Evolutionary conservation across 2,888 invertebrate genomes (phyloP).

Genomic region (Brachylomia viminalis): DNA sequence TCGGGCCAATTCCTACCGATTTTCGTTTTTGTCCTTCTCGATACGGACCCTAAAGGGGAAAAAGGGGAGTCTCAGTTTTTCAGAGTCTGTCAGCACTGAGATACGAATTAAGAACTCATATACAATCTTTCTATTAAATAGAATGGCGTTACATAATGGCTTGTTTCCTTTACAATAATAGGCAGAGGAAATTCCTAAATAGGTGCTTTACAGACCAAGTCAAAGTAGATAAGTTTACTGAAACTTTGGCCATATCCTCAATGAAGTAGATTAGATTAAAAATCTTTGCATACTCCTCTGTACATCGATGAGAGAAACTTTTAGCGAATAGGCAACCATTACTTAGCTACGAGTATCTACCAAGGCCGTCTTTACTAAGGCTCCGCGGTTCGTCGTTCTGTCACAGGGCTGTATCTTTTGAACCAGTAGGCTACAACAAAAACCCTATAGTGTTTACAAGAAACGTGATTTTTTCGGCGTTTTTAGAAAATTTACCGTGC

Average conservation of each 20-base stretch:
- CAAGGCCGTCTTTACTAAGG: not conserved
- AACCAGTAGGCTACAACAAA: too few species aligned
- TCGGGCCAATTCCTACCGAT: not conserved
- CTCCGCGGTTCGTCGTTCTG: not conserved
- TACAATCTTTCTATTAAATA: not conserved
- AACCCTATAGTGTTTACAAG: too few species aligned
- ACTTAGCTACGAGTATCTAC: not conserved
- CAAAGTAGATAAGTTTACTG: constrained; percentile 13
- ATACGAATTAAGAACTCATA: not conserved
- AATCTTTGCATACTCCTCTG: constrained; percentile 24
- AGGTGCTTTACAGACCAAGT: not conserved
- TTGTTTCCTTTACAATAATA: not conserved
- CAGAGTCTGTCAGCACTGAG: too few species aligned
- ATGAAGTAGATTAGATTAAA: constrained; percentile 37
- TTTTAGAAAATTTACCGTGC: too few species aligned
- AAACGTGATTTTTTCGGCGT: not conserved
- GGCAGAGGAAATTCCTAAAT: not conserved
- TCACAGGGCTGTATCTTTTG: not conserved
- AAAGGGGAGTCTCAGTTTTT: not conserved
- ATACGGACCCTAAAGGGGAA: not conserved
- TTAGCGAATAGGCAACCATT: not conserved
- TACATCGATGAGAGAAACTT: not conserved
- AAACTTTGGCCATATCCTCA: constrained; percentile 32
- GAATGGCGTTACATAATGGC: not conserved
- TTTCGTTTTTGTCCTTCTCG: not conserved